Percentiles rank a stretch among this genome's conserved stretches.
These are phyloP conservation scores for Anniella stebbinsi DNA, from an alignment of 2,797 vertebrate species.

Conservation along the genomic window DNA sequence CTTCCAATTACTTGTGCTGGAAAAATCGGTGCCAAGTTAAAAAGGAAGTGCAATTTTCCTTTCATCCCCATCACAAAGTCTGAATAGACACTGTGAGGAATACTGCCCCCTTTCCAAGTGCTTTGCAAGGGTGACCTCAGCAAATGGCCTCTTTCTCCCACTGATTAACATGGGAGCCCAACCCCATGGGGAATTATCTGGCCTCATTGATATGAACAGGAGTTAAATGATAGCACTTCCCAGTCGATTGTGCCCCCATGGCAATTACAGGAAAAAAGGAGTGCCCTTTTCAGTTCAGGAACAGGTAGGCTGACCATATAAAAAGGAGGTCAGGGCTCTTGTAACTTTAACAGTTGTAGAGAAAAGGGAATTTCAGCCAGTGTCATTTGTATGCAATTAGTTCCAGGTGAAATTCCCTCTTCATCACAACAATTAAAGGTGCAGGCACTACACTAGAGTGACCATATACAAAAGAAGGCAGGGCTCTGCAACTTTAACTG, in stretches of 20 bases:
- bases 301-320: too few relatives aligned
- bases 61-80: not conserved
- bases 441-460: too few relatives aligned
- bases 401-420: too few relatives aligned
- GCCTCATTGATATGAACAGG: not conserved
- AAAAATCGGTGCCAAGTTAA: not conserved
- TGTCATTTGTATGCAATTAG: too few relatives aligned
- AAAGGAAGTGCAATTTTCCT: not conserved
- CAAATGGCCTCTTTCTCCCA: too few relatives aligned
- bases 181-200: not conserved
- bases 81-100: not conserved
- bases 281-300: not conserved
- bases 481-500: too few relatives aligned
- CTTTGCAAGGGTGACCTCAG: not conserved
- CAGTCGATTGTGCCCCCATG: not conserved
- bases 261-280: not conserved
- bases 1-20: not conserved
- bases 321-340: too few relatives aligned
- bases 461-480: too few relatives aligned
- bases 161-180: too few relatives aligned
- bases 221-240: not conserved
- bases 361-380: too few relatives aligned
- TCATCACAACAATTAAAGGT: too few relatives aligned
- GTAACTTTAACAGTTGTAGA: too few relatives aligned
- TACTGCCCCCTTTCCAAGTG: not conserved